Conservation (phyloP, 2,888 invertebrate genomes). For the Hesperia comma region DNA sequence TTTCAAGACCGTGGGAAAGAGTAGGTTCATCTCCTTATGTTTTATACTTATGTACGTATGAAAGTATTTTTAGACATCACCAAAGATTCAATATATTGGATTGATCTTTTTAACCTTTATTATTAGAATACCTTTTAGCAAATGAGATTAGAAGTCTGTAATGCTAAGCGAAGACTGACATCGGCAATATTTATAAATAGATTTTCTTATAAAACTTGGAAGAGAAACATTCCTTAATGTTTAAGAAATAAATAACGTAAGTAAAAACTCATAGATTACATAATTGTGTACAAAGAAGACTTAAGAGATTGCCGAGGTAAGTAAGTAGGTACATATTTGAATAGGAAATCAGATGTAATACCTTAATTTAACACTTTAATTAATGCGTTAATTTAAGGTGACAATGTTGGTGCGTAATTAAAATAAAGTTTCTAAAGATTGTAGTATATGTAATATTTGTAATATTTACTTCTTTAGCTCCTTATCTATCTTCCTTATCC, state of each 20-base stretch:
- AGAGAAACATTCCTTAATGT: no score
- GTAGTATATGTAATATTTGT: no score
- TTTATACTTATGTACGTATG: no score
- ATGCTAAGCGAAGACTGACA: not conserved
- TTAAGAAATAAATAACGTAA: no score
- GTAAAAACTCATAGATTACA: not conserved
- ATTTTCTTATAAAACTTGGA: not conserved
- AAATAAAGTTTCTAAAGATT: no score
- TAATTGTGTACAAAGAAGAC: not conserved
- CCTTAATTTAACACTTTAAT: no score
- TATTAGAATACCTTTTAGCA: not conserved
- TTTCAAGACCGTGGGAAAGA: no score
- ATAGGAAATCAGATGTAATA: conserved; percentile 8
- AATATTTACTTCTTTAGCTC: no score
- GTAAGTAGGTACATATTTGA: conserved; percentile 17
- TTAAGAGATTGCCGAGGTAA: conserved; percentile 9
- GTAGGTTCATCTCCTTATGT: no score
- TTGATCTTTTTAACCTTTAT: not conserved
- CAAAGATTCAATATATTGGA: not conserved
- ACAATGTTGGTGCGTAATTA: no score
- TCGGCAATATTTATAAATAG: not conserved
- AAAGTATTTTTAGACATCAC: not conserved
- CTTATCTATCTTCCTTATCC: no score
- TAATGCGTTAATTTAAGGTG: no score
- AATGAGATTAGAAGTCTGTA: not conserved